Conservation (phyloP, 1,140 invertebrate genomes). For the Leptinotarsa texana region DNA sequence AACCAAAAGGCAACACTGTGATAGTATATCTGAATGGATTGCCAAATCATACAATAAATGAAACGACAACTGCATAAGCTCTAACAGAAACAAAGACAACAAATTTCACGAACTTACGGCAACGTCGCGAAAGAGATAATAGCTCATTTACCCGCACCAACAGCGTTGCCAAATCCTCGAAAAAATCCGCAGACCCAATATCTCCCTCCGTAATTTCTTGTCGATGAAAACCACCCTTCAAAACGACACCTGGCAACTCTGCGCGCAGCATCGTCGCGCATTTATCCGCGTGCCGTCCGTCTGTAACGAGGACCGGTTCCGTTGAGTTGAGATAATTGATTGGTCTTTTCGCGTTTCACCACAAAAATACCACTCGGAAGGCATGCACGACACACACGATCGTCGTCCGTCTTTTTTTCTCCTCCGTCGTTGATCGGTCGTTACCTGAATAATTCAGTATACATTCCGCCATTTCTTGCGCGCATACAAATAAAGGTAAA, state of each 20-base stretch:
- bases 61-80: no score
- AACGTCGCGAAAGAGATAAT: no score
- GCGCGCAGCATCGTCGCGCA: not conserved
- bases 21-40: no score
- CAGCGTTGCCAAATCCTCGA: not conserved
- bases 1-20: no score
- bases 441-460: constrained; percentile 21
- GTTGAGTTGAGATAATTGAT: constrained; percentile 16
- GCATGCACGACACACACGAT: constrained; percentile 25
- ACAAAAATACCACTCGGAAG: constrained; percentile 25
- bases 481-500: constrained; percentile 18
- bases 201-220: not conserved
- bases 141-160: no score
- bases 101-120: no score
- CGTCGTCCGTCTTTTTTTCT: constrained; percentile 4
- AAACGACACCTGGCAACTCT: constrained; percentile 8
- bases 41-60: no score
- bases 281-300: constrained; percentile 19
- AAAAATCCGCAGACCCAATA: not conserved
- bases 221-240: not conserved
- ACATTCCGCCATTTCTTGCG: constrained; percentile 17
- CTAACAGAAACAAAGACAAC: no score
- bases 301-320: constrained; percentile 20
- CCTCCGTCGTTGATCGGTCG: constrained; percentile 1
- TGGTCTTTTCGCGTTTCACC: constrained; percentile 15